Percentiles rank a stretch among this genome's conserved stretches.
Evolutionary conservation across 2,888 invertebrate species (phyloP).

Genomic region (Axea sp.): DNA sequence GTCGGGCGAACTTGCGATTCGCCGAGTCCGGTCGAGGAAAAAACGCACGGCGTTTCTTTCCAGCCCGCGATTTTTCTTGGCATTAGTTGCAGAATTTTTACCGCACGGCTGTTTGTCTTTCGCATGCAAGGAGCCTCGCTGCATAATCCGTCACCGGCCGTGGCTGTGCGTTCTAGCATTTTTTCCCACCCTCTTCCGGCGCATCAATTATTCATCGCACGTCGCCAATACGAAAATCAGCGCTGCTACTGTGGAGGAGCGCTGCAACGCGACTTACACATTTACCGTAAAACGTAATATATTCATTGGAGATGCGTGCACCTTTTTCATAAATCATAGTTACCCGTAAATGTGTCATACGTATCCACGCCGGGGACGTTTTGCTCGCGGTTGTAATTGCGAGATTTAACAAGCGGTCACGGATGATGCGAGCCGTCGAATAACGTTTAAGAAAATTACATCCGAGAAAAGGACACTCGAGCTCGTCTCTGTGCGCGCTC

Average conservation of each 20-base stretch:
- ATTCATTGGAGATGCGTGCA: slow-evolving; percentile 28
- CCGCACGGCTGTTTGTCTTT: slow-evolving; percentile 22
- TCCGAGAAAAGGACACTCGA: too few species aligned
- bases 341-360: slow-evolving; percentile 40
- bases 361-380: slow-evolving; percentile 8
- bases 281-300: slow-evolving; percentile 57
- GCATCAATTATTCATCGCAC: slow-evolving; percentile 61
- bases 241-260: slow-evolving; percentile 54
- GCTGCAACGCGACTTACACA: slow-evolving; percentile 35
- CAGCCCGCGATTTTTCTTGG: slow-evolving; percentile 31
- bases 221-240: slow-evolving; percentile 54
- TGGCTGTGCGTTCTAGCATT: slow-evolving; percentile 43
- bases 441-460: too few species aligned
- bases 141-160: slow-evolving; percentile 35
- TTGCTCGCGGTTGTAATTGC: slow-evolving; percentile 20
- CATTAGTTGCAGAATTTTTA: slow-evolving; percentile 28
- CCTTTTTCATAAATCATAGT: slow-evolving; percentile 54
- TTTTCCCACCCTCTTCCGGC: slow-evolving; percentile 57
- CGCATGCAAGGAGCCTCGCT: slow-evolving; percentile 27
- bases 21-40: slow-evolving; percentile 1
- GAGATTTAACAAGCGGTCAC: slow-evolving; percentile 18
- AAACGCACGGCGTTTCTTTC: background rate
- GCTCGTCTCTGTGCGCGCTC: too few species aligned
- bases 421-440: background rate
- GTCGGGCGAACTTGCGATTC: too few species aligned